Evolutionary conservation across 2,888 invertebrate species (phyloP), one percentile per base, ranked within the genome.

Genomic region (Cepaea hortensis): DNA sequence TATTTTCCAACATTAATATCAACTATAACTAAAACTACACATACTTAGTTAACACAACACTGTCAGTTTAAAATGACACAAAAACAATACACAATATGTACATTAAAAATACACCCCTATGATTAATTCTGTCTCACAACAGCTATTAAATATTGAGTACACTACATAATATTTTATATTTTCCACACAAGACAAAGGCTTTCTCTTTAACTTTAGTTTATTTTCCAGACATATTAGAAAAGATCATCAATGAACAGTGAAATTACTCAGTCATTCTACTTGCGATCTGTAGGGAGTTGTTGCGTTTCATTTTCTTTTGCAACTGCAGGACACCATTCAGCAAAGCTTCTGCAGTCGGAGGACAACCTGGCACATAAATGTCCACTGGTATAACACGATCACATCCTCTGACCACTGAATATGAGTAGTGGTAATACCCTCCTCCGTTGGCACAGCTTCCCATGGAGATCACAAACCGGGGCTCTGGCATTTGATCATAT

Each of bases 361-460:
- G 99, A 95, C 99, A 99, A 85, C 99, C 96, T 91, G 99, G 99
- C 75, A 99, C 98, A 94, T 99, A 99, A 92, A 99, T 98, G 95
- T 99, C 99, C 84, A 99, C 98, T 82, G 99, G 99, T 91, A 99
- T 97, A 93, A 99, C 97, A 88, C 99, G 96, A 95, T 99, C 99
- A 95, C 99, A 99, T 65, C 99, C 99, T 92, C 99, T 96, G 9
- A 99, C 98, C 89, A 99, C 99, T 15, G 99, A 97, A 95, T 99
- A 99, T 70, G 99, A 99, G 94, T 99, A 99, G 95, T 99, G 99
- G 94, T 99, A 99, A 95, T 99, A 99, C 84, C 99, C 99, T 90
- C 99, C 99, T 88, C 99, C 99, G 95, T 99, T 99, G 35, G 99
- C 99, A 95, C 99, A 99, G 93, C 98, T 98, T 72, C 99, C 99